These are phyloP conservation scores for Rutilus rutilus DNA, from an alignment of 2,113 vertebrate species.

Conservation along the genomic window DNA sequence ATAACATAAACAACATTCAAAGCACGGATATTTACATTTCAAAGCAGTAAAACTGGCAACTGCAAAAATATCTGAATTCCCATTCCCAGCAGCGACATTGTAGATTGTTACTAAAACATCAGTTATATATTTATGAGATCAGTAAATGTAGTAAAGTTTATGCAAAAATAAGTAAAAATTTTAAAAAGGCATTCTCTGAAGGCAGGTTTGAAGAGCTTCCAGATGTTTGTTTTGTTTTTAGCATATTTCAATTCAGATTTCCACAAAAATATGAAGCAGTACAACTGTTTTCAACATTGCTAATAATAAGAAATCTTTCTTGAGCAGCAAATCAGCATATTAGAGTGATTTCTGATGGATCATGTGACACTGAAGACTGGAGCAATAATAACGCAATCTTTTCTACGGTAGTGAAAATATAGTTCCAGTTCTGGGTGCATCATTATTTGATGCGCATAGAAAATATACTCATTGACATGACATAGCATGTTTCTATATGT, in stretches of 20 bases:
- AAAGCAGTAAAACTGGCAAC: slow-evolving; percentile 22
- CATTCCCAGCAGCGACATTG: not conserved
- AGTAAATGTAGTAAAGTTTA: not conserved
- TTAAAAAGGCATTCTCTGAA: not conserved
- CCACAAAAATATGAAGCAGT: not conserved
- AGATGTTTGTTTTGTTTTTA: not conserved
- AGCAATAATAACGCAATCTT: not conserved
- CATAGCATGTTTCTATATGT: not conserved
- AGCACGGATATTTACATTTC: slow-evolving; percentile 7
- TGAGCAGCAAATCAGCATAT: not conserved
- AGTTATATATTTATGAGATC: not conserved
- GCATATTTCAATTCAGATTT: too few relatives aligned
- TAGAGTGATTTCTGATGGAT: not conserved
- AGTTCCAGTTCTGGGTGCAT: not conserved
- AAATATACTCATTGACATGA: not conserved
- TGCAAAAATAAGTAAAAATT: not conserved
- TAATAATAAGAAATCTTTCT: not conserved
- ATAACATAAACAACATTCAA: not conserved
- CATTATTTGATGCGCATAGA: not conserved
- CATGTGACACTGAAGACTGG: not conserved
- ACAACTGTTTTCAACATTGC: not conserved
- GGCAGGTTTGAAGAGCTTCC: not conserved
- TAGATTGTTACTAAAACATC: not conserved
- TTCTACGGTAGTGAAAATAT: not conserved
- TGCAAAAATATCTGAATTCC: not conserved